phyloP scores from a whole-genome alignment of 1,140 invertebrate genomes.

The Parapsyche elsis region DNA sequence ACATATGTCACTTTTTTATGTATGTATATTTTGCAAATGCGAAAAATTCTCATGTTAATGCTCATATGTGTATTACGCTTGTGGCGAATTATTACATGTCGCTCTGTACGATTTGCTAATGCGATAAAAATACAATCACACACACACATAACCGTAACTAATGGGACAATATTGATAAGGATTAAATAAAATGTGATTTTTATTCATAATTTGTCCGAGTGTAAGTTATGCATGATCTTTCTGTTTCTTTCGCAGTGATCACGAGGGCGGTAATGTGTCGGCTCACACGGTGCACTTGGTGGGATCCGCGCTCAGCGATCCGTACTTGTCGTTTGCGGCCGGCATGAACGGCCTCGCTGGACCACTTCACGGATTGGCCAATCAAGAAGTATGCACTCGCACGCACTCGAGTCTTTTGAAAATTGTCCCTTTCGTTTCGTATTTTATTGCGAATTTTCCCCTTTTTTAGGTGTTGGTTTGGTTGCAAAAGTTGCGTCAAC shows the following conservation, averaged over 20 bases:
- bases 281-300: conserved; percentile 96
- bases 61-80: too few relatives aligned
- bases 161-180: too few relatives aligned
- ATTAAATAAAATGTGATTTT: too few relatives aligned
- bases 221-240: conserved; percentile 23
- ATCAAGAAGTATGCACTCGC: conserved; percentile 77
- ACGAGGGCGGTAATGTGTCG: conserved; percentile 96
- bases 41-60: too few relatives aligned
- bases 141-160: too few relatives aligned
- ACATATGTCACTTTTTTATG: too few relatives aligned
- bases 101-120: too few relatives aligned
- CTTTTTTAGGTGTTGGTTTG: conserved; percentile 77
- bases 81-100: too few relatives aligned
- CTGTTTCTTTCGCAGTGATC: conserved; percentile 74
- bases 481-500: conserved; percentile 82
- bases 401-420: background rate
- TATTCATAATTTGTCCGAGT: background rate
- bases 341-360: conserved; percentile 96
- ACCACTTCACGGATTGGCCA: conserved; percentile 95
- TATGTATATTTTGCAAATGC: too few relatives aligned
- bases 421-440: background rate
- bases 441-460: background rate
- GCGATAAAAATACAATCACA: too few relatives aligned
- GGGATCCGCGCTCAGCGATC: conserved; percentile 94
- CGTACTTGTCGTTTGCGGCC: conserved; percentile 93